Conservation (phyloP, 2,888 invertebrate genomes). For the Pachliopta kotzebuea region DNA sequence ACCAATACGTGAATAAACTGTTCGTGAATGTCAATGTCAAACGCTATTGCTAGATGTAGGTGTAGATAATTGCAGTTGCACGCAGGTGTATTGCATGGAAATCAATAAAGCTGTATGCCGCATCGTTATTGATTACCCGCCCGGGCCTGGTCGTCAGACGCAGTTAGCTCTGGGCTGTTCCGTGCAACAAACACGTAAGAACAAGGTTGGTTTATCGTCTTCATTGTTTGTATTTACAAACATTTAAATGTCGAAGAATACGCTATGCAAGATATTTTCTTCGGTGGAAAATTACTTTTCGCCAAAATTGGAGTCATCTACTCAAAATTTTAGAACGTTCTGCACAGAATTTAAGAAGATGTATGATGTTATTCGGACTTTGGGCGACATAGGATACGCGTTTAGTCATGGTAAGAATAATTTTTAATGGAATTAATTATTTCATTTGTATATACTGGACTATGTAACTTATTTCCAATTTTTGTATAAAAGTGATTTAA, state of each 20-base stretch:
- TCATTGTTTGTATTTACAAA: conserved; percentile 7
- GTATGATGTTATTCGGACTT: conserved; percentile 45
- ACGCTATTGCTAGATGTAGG: background rate
- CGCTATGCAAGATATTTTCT: conserved; percentile 13
- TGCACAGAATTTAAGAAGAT: conserved; percentile 4
- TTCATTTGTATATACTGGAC: no score
- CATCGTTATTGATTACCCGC: conserved; percentile 7
- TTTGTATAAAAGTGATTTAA: background rate
- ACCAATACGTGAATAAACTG: background rate
- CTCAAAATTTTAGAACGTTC: background rate
- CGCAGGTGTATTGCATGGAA: conserved; percentile 13
- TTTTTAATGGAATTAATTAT: no score
- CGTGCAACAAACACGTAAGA: background rate
- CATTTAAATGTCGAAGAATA: conserved; percentile 12
- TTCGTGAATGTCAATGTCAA: conserved; percentile 15
- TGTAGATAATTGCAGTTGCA: conserved; percentile 16
- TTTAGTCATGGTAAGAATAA: conserved; percentile 74
- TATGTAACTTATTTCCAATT: no score
- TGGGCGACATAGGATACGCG: conserved; percentile 78
- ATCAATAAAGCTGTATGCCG: conserved; percentile 21
- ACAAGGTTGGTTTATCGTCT: background rate
- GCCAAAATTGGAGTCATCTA: conserved; percentile 1
- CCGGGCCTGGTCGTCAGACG: background rate
- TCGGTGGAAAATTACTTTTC: conserved; percentile 7
- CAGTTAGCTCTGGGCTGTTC: conserved; percentile 2